Conservation (phyloP, 2,797 vertebrate genomes). For the Schizopygopsis pylzovi region DNA sequence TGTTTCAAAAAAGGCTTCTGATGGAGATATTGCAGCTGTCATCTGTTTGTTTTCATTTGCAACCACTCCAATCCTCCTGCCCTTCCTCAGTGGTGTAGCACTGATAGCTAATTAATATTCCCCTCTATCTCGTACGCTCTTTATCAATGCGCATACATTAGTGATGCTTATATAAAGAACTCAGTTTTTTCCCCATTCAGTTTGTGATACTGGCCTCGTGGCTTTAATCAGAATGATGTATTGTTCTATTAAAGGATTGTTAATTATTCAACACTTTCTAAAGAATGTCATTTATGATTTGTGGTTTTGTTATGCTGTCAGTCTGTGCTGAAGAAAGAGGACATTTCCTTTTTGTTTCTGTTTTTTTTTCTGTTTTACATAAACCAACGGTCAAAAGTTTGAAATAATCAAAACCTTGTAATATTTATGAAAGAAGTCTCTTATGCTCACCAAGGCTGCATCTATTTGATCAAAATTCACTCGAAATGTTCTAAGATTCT, state of each 20-base stretch:
- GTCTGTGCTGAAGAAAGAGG: slow-evolving; percentile 57
- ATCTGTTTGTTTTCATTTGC: slow-evolving; percentile 42
- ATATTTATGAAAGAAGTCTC: not conserved
- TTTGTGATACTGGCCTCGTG: slow-evolving; percentile 36
- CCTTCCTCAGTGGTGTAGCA: slow-evolving; percentile 2
- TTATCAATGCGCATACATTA: slow-evolving; percentile 55
- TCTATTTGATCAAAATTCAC: not conserved
- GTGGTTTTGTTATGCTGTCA: slow-evolving; percentile 69
- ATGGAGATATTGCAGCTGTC: slow-evolving; percentile 9
- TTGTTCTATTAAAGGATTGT: slow-evolving; percentile 68
- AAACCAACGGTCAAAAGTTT: not conserved
- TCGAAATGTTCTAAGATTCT: not conserved
- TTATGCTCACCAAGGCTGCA: no score
- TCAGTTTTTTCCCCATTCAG: slow-evolving; percentile 10
- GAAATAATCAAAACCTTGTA: not conserved
- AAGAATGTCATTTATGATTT: slow-evolving; percentile 71
- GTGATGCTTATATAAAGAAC: slow-evolving; percentile 44
- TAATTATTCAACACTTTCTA: slow-evolving; percentile 73
- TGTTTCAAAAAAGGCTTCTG: not conserved
- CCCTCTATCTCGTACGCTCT: slow-evolving; percentile 27
- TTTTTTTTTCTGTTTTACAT: not conserved
- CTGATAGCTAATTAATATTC: slow-evolving; percentile 47
- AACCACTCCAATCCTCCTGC: not conserved
- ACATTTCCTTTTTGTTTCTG: slow-evolving; percentile 30
- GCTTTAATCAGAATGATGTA: slow-evolving; percentile 65